These are phyloP conservation scores for Tetrax tetrax DNA, from an alignment of 2,113 vertebrate species.

Conservation along the genomic window DNA sequence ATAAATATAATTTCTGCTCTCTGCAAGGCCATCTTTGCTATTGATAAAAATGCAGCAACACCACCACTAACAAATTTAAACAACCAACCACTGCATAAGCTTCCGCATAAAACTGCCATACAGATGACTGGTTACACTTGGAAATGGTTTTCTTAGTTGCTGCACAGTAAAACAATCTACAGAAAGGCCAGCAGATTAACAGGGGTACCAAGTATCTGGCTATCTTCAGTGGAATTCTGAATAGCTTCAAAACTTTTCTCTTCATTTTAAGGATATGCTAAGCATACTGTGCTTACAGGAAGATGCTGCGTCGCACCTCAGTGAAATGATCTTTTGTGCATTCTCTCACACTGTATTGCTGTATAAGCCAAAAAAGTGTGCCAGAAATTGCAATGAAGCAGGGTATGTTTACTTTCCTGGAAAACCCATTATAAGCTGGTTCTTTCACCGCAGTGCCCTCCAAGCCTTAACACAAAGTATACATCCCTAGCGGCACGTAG, in stretches of 20 bases:
- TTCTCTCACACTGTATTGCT: background rate
- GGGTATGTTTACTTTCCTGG: background rate
- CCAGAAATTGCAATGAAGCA: background rate
- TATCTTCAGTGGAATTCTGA: background rate
- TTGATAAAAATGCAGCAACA: background rate
- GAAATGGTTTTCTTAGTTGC: background rate
- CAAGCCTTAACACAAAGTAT: background rate
- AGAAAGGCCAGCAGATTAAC: background rate
- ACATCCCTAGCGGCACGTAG: background rate
- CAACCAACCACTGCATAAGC: background rate
- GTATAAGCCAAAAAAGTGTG: background rate
- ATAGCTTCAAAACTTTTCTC: background rate
- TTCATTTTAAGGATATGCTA: background rate
- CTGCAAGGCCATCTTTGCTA: background rate
- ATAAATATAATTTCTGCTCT: background rate
- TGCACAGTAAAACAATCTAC: background rate
- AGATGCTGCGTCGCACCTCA: background rate
- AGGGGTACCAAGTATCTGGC: background rate
- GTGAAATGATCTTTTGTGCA: background rate
- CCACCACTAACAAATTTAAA: background rate
- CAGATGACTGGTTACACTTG: background rate
- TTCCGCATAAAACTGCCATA: background rate
- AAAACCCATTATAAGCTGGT: background rate
- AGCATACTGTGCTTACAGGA: background rate
- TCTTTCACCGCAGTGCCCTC: background rate